phyloP scores from a whole-genome alignment of 2,888 invertebrate species.

The Trilocha varians region DNA sequence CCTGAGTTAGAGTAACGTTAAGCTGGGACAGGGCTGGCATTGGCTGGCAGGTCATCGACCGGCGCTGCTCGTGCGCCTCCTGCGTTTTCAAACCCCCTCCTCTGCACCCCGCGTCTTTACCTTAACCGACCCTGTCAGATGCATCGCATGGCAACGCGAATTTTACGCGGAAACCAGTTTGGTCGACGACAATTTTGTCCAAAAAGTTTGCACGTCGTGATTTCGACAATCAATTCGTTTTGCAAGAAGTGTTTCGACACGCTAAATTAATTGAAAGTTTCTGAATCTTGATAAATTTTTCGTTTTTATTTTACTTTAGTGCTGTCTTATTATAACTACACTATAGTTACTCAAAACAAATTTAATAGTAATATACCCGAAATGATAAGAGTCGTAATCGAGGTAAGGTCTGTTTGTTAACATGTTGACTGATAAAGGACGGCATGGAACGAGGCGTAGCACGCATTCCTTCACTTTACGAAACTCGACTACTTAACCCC shows the following conservation, averaged over 20 bases:
- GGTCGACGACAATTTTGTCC: constrained; percentile 46
- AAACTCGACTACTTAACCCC: neutral
- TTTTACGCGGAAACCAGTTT: constrained; percentile 69
- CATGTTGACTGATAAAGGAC: neutral
- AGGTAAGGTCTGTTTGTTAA: neutral
- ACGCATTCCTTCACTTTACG: neutral
- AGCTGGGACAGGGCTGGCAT: constrained; percentile 62
- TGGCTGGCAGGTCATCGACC: constrained; percentile 70
- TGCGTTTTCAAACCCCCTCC: constrained; percentile 55
- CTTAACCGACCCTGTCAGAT: constrained; percentile 60
- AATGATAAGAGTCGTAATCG: neutral
- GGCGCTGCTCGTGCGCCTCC: constrained; percentile 64
- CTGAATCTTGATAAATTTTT: neutral
- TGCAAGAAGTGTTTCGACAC: constrained; percentile 10
- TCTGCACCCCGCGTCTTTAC: constrained; percentile 37
- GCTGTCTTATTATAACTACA: too few species aligned
- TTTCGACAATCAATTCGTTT: constrained; percentile 27
- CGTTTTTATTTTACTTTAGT: neutral
- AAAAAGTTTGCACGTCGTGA: constrained; percentile 35
- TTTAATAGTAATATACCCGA: neutral
- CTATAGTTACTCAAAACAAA: too few species aligned
- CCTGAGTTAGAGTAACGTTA: constrained; percentile 15
- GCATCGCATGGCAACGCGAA: constrained; percentile 68
- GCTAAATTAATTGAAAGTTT: neutral
- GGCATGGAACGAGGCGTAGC: neutral